A percentile compares a stretch with the other conserved stretches of the same genome.
Evolutionary conservation across 1,140 invertebrate species (phyloP).

Genomic region (Eumaeus atala): DNA sequence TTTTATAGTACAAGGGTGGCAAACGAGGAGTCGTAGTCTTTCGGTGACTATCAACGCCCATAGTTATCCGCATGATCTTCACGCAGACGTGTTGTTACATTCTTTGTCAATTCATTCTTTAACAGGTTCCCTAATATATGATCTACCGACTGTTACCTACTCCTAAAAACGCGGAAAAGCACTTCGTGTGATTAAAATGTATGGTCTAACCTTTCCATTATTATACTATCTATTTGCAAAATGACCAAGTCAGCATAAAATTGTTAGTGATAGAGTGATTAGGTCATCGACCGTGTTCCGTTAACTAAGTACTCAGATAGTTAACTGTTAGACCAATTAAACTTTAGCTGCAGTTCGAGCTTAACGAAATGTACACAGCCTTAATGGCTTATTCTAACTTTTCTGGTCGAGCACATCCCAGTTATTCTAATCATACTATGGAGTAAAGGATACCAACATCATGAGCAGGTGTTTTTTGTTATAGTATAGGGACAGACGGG

Average conservation of each 20-base stretch:
- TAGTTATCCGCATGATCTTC: too few species aligned
- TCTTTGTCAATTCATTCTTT: too few species aligned
- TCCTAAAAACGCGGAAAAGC: too few species aligned
- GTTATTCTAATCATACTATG: too few species aligned
- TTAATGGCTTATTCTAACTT: neutral
- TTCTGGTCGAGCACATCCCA: too few species aligned
- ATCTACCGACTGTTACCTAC: too few species aligned
- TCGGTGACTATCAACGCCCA: too few species aligned
- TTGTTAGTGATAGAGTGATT: neutral
- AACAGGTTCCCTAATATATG: too few species aligned
- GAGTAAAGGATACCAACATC: too few species aligned
- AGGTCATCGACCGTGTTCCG: neutral
- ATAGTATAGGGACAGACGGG: neutral
- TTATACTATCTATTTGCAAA: neutral
- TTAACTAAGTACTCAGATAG: neutral
- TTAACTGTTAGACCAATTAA: conserved; percentile 4
- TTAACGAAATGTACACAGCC: neutral
- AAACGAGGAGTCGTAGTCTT: too few species aligned
- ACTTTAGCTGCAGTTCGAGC: neutral
- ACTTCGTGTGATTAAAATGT: neutral
- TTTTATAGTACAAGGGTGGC: too few species aligned
- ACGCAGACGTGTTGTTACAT: too few species aligned
- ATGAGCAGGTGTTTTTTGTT: neutral
- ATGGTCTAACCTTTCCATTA: neutral
- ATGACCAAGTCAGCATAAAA: neutral